A percentile compares a stretch with the other conserved stretches of the same genome.
Evolutionary conservation across 1,140 invertebrate species (phyloP).

Genomic region (Wasmannia auropunctata): DNA sequence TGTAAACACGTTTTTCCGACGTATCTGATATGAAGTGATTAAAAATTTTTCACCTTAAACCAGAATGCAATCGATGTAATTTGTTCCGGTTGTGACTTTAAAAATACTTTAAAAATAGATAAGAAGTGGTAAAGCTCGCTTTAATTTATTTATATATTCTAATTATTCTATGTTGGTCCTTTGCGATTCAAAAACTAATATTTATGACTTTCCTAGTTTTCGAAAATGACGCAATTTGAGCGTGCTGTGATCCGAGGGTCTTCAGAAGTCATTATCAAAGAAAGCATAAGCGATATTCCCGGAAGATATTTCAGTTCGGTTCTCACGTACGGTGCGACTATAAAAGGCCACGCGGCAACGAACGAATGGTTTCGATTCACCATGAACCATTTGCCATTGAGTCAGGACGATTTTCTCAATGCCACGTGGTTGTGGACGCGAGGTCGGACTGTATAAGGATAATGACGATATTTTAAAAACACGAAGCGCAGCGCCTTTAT

Average conservation of each 20-base stretch:
- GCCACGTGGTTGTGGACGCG: not conserved
- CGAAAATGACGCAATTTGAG: not conserved
- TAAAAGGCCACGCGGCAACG: slow-evolving; percentile 23
- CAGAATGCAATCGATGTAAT: not conserved
- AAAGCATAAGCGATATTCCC: not conserved
- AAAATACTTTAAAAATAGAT: not conserved
- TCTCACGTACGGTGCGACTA: slow-evolving; percentile 28
- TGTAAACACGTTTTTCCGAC: not conserved
- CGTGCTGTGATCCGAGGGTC: not conserved
- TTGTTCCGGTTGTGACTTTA: not conserved
- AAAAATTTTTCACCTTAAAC: not conserved
- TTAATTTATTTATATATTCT: not conserved
- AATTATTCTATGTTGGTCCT: not conserved
- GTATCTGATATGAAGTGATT: not conserved
- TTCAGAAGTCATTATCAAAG: slow-evolving; percentile 5
- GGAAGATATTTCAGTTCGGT: slow-evolving; percentile 25
- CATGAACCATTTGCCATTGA: not conserved
- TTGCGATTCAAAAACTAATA: not conserved
- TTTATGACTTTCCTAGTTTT: not conserved
- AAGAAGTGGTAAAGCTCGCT: not conserved
- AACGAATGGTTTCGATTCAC: slow-evolving; percentile 21
- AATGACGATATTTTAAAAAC: slow-evolving; percentile 22
- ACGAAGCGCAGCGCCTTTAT: not conserved
- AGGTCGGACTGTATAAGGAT: not conserved
- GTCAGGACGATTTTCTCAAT: slow-evolving; percentile 28